Conservation (phyloP, 2,113 vertebrate genomes). For the Phalacrocorax aristotelis region DNA sequence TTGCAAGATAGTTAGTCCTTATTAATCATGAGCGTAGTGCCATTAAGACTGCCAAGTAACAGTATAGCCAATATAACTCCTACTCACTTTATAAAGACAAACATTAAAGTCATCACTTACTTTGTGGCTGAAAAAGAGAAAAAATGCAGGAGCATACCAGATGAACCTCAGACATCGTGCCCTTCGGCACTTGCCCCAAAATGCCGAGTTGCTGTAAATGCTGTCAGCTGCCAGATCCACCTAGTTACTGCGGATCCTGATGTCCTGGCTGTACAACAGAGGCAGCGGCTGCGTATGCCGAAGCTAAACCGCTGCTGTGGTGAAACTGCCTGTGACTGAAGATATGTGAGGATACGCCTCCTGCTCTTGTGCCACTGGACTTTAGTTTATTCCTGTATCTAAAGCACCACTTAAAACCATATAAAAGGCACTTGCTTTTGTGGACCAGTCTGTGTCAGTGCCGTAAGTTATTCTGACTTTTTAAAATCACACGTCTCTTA, state of each 20-base stretch:
- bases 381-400: not conserved
- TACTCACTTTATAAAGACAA: slow-evolving; percentile 39
- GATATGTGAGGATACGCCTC: not conserved
- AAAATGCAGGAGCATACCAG: slow-evolving; percentile 28
- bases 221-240: not conserved
- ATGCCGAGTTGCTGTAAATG: not conserved
- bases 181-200: not conserved
- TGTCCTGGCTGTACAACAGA: rapidly evolving
- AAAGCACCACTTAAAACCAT: not conserved
- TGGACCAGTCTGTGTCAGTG: not conserved
- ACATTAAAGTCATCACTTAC: slow-evolving; percentile 50
- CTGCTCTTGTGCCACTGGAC: not conserved
- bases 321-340: not conserved
- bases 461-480: not conserved
- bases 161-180: not conserved
- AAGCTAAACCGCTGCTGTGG: not conserved
- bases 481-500: not conserved
- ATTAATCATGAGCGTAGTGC: not conserved
- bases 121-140: not conserved
- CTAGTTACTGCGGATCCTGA: not conserved
- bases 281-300: not conserved
- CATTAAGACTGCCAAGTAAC: slow-evolving; percentile 31
- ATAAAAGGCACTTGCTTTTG: not conserved
- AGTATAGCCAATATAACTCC: slow-evolving; percentile 36
- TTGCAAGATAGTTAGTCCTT: not conserved